Evolutionary conservation across 2,113 vertebrate genomes (phyloP).

Genomic region (Macroglossus sobrinus): DNA sequence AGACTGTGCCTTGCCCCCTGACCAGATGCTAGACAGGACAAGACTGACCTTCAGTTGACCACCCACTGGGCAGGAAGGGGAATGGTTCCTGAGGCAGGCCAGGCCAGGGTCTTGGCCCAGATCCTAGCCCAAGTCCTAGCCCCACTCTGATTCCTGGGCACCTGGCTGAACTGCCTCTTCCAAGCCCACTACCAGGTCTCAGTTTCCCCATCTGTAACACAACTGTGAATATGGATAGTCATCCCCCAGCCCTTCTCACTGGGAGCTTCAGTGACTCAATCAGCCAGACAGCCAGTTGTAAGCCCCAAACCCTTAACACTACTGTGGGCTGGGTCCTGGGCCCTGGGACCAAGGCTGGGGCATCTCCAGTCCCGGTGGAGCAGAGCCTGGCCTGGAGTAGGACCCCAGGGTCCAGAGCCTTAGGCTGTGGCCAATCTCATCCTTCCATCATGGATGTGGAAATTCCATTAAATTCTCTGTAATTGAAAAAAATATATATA

Average conservation of each 20-base stretch:
- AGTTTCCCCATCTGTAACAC: background rate
- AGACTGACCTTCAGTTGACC: background rate
- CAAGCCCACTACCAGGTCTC: background rate
- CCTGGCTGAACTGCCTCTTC: background rate
- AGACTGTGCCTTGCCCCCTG: background rate
- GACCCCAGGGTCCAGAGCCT: background rate
- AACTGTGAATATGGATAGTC: background rate
- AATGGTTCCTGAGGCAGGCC: too few species aligned
- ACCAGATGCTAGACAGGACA: background rate
- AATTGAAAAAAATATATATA: background rate
- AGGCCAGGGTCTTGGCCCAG: background rate
- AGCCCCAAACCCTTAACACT: background rate
- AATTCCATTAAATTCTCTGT: slow-evolving; percentile 32
- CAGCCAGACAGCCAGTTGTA: background rate
- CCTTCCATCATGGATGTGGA: fast-evolving
- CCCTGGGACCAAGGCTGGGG: background rate
- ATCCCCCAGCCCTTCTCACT: background rate
- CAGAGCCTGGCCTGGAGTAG: background rate
- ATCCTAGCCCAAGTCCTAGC: background rate
- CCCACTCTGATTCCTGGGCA: background rate
- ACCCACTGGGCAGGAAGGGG: background rate
- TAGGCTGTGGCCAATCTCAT: fast-evolving
- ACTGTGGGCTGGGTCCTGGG: background rate
- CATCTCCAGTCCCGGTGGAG: fast-evolving
- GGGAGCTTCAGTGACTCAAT: background rate